A percentile compares a stretch with the other conserved stretches of the same genome.
These are phyloP conservation scores for Nebria salina DNA, from an alignment of 2,888 invertebrate species.

Conservation along the genomic window DNA sequence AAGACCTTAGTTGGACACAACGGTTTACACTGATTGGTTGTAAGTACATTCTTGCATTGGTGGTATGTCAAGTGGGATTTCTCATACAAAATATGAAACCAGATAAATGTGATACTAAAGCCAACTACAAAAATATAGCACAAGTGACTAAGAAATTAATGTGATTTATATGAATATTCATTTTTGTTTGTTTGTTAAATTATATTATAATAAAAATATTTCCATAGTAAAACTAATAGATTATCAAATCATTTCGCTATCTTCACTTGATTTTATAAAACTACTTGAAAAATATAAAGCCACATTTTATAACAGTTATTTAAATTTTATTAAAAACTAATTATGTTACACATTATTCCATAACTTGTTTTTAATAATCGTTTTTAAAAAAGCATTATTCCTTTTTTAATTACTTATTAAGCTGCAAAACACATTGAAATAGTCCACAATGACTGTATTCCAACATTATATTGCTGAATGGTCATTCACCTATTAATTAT, in stretches of 20 bases:
- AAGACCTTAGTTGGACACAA: conserved; percentile 52
- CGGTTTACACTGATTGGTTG: conserved; percentile 38
- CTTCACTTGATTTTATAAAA: not conserved
- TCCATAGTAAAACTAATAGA: no score
- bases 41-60: conserved; percentile 29
- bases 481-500: conserved; percentile 5
- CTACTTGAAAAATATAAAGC: not conserved
- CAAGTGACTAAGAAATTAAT: conserved; percentile 30
- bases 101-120: conserved; percentile 29
- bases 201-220: no score
- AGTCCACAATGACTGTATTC: conserved; percentile 8
- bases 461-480: conserved; percentile 39
- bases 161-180: conserved; percentile 25
- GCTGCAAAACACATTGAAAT: conserved; percentile 35
- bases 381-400: conserved; percentile 39
- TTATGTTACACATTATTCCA: conserved; percentile 40
- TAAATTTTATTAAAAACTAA: conserved; percentile 46
- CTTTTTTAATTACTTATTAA: conserved; percentile 11
- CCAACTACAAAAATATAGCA: conserved; percentile 9
- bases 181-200: not conserved
- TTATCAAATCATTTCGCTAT: no score
- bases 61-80: conserved; percentile 28
- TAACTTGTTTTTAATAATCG: conserved; percentile 32
- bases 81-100: conserved; percentile 44
- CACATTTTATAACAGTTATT: conserved; percentile 35